Percentiles rank a stretch among this genome's conserved stretches.
Evolutionary conservation across 2,888 invertebrate species (phyloP).

Genomic region (Chloroclystis v-ata): DNA sequence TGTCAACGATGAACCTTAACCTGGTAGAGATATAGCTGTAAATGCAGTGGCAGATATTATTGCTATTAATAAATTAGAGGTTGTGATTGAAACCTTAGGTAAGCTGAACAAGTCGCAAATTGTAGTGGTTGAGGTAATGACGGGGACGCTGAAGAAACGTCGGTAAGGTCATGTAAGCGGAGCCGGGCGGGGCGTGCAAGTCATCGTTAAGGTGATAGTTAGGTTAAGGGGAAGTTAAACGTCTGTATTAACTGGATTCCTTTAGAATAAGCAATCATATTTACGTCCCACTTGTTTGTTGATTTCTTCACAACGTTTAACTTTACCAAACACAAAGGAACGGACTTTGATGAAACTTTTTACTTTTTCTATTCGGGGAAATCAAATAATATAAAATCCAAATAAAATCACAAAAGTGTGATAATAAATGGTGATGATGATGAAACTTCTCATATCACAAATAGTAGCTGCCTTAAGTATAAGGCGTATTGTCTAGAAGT

Average conservation of each 20-base stretch:
- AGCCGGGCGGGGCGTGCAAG: constrained; percentile 16
- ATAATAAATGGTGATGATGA: no score
- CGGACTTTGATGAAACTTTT: no score
- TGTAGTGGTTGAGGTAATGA: constrained; percentile 11
- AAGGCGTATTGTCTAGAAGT: background rate
- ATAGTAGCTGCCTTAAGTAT: background rate
- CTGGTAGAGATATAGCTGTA: constrained; percentile 8
- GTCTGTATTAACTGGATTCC: no score
- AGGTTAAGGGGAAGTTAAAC: background rate
- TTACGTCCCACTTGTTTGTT: no score
- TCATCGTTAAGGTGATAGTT: constrained; percentile 21
- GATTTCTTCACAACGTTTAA: no score
- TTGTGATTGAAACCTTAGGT: background rate
- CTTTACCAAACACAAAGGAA: no score
- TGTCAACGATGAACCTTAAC: no score
- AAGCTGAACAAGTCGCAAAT: constrained; percentile 1
- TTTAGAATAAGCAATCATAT: no score
- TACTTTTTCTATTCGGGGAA: no score
- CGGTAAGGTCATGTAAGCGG: constrained; percentile 15
- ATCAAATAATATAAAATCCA: no score
- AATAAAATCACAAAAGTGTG: no score
- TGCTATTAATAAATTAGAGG: constrained; percentile 4
- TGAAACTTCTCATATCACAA: no score
- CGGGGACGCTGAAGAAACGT: constrained; percentile 14
- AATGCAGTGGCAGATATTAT: constrained; percentile 6